phyloP scores from a whole-genome alignment of 2,797 vertebrate genomes.

The Paedocypris micromegethes region DNA sequence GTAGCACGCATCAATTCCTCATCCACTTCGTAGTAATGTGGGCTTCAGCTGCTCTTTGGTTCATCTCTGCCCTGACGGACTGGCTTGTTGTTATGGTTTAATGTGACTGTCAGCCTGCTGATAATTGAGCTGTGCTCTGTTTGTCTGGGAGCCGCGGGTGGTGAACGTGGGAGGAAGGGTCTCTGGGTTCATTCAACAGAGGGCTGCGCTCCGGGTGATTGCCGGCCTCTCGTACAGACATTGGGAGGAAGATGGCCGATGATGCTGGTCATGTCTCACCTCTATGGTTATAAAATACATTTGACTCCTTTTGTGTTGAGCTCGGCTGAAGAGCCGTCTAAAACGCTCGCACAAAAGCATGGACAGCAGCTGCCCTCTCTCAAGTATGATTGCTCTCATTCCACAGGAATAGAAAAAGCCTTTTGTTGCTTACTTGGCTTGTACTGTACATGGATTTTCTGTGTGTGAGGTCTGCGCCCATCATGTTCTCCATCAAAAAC shows the following conservation, averaged over 20 bases:
- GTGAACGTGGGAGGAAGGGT: slow-evolving; percentile 38
- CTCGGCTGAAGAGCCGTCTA: slow-evolving; percentile 46
- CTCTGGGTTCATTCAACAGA: slow-evolving; percentile 42
- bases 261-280: slow-evolving; percentile 59
- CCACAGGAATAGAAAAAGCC: slow-evolving; percentile 39
- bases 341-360: slow-evolving; percentile 45
- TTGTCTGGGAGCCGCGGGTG: slow-evolving; percentile 42
- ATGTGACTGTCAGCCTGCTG: slow-evolving; percentile 49
- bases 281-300: slow-evolving; percentile 64
- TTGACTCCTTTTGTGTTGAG: slow-evolving; percentile 59
- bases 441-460: slow-evolving; percentile 5
- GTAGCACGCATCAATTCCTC: slow-evolving; percentile 18
- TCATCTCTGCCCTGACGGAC: slow-evolving; percentile 40
- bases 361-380: slow-evolving; percentile 45
- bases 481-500: too few species aligned
- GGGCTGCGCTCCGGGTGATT: slow-evolving; percentile 38
- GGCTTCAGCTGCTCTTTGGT: slow-evolving; percentile 25
- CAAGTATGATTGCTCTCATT: slow-evolving; percentile 50
- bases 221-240: slow-evolving; percentile 50
- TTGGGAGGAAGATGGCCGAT: slow-evolving; percentile 66
- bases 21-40: slow-evolving; percentile 20
- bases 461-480: background rate
- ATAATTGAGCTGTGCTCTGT: slow-evolving; percentile 50
- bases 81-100: slow-evolving; percentile 41
- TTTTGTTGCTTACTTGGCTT: slow-evolving; percentile 42